phyloP scores from a whole-genome alignment of 2,113 vertebrate genomes.

The Apteryx owenii region DNA sequence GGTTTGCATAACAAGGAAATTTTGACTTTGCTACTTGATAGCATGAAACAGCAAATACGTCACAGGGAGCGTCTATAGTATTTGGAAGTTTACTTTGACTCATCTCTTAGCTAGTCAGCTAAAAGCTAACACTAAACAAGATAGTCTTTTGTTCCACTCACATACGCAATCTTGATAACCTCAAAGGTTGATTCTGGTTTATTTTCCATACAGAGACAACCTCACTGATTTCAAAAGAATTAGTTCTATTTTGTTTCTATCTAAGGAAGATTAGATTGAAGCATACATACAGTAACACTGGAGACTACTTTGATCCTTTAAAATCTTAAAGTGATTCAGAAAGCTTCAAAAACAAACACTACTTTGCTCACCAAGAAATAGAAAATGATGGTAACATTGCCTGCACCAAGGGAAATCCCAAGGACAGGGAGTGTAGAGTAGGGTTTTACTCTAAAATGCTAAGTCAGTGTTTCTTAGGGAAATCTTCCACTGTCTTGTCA shows the following conservation, averaged over 20 bases:
- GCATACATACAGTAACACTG: background rate
- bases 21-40: background rate
- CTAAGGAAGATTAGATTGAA: background rate
- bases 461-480: fast-evolving
- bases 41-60: background rate
- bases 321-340: background rate
- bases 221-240: background rate
- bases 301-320: background rate
- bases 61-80: background rate
- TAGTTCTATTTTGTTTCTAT: background rate
- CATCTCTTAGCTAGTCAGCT: background rate
- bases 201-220: background rate
- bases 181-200: background rate
- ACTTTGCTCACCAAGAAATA: background rate
- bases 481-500: background rate
- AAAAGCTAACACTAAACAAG: background rate
- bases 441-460: background rate
- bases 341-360: background rate
- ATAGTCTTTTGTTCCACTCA: background rate
- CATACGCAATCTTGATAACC: background rate
- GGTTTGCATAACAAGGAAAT: background rate
- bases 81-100: constrained; percentile 28
- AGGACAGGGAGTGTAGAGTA: background rate
- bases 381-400: background rate
- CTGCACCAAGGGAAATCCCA: background rate